These are phyloP conservation scores for Melanerpes formicivorus DNA, from an alignment of 2,113 vertebrate species.

Conservation along the genomic window DNA sequence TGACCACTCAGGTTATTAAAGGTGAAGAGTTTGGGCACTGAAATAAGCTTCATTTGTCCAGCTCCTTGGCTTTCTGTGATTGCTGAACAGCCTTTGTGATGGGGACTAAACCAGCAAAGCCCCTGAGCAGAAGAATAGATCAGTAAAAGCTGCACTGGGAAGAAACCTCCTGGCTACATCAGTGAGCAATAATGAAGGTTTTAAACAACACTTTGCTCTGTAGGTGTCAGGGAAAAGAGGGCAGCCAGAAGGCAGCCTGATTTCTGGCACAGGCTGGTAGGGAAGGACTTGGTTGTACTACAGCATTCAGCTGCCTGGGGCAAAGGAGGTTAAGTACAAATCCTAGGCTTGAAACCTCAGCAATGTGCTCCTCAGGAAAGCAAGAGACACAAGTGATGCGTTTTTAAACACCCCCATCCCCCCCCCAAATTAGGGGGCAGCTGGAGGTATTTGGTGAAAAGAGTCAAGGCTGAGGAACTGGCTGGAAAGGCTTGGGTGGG, in stretches of 20 bases:
- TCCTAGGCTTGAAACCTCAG: background rate
- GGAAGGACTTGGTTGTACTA: background rate
- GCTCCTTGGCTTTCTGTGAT: background rate
- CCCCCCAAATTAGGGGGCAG: background rate
- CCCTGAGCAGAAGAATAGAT: background rate
- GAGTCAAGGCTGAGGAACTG: background rate
- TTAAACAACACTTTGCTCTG: background rate
- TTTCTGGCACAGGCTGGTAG: background rate
- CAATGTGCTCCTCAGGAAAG: background rate
- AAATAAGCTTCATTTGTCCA: background rate
- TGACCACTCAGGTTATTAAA: background rate
- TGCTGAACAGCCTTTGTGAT: fast-evolving
- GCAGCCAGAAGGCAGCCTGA: constrained; percentile 19
- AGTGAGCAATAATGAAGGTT: background rate
- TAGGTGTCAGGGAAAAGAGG: background rate
- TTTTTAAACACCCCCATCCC: background rate
- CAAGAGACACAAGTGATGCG: fast-evolving
- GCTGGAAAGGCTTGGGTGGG: background rate
- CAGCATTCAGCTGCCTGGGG: background rate
- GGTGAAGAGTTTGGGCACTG: background rate
- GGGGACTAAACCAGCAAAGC: background rate
- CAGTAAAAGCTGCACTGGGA: background rate
- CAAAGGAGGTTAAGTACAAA: background rate
- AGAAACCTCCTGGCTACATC: background rate
- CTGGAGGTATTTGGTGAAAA: background rate